Base-by-base conservation (phyloP, 2,888 invertebrate species). In the Aromia moschata region DNA sequence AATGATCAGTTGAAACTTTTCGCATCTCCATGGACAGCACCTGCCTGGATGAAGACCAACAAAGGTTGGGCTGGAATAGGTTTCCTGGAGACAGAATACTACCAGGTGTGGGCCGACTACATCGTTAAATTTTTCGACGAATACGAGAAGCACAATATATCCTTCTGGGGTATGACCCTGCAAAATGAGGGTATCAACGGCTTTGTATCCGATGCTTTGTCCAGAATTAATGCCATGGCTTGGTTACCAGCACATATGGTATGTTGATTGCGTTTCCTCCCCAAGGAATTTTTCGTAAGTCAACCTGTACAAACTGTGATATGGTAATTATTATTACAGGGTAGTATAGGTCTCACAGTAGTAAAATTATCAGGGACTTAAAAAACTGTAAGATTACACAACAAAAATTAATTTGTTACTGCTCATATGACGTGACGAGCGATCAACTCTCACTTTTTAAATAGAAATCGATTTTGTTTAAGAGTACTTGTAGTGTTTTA, bases 141-240 rank as follows among this genome's bases (percentile, higher is more conserved):
- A 52, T 96, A 96, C 80, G 82, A 84, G 59, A 83, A 85, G 37
- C 79, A 87, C 7, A 87, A 87, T 14, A 78, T 87, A 37, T 79
- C 84, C 1, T 86, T 91, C 66, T 97, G 96, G 96, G 93, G 89
- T 0, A 81, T 95, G 18, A 92, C 95, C 0, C 90, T 92, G 0
- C 93, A 94, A 17, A 96, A 96, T 76, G 96, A 96, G 76, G 96
- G 96, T 0, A 73, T 86, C 2, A 88, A 89, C 73, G 89, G 89
- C 2, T 41, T 65, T 10, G 1, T 62, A 5, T 49, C 59, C 3
- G 10, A 40, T 0, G 15, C n/a, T 4, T 4, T 38, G 1, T 9
- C 25, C 1, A n/a, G 20, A 2, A 47, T 70, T 1, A 64, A 38
- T 17, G 54, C 53, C 33, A 58, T 63, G 47, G 64, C 62, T 1